Conservation (phyloP, 2,797 vertebrate genomes). For the Spondyliosoma cantharus region DNA sequence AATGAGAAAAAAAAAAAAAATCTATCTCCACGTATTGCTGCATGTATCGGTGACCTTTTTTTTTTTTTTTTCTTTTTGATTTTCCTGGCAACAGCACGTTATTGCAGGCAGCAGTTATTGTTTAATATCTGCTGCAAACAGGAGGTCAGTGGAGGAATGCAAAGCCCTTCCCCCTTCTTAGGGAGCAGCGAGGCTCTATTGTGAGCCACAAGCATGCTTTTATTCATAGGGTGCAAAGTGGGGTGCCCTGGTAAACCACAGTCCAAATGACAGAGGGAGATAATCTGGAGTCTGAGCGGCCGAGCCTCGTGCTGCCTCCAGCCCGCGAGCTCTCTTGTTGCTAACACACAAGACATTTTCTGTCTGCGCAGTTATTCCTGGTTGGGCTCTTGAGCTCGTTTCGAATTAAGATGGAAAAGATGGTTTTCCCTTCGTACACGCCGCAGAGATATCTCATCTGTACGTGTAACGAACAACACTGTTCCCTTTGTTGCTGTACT, state of each 20-base stretch:
- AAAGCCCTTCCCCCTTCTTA: conserved; percentile 73
- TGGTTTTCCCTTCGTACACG: not conserved
- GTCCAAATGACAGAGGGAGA: conserved; percentile 51
- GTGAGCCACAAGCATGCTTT: conserved; percentile 75
- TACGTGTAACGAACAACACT: not conserved
- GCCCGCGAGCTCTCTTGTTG: not conserved
- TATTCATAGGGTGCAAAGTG: conserved; percentile 70
- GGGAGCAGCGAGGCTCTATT: conserved; percentile 69
- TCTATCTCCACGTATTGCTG: not conserved
- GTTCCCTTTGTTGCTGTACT: not conserved
- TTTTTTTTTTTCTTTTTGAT: conserved; percentile 25
- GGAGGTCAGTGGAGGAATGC: conserved; percentile 77
- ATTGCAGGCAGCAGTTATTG: conserved; percentile 54
- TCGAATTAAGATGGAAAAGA: too few relatives aligned
- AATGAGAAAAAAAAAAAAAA: conserved; percentile 23
- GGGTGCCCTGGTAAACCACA: conserved; percentile 61
- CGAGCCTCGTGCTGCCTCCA: conserved; percentile 17
- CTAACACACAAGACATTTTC: not conserved
- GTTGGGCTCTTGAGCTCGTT: not conserved
- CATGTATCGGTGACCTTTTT: not conserved
- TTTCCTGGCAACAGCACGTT: conserved; percentile 5
- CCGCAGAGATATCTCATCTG: not conserved
- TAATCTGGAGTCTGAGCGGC: conserved; percentile 31
- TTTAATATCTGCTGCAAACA: conserved; percentile 74
- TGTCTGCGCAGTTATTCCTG: not conserved